These are phyloP conservation scores for Apamea monoglypha DNA, from an alignment of 2,888 invertebrate species.

Conservation along the genomic window DNA sequence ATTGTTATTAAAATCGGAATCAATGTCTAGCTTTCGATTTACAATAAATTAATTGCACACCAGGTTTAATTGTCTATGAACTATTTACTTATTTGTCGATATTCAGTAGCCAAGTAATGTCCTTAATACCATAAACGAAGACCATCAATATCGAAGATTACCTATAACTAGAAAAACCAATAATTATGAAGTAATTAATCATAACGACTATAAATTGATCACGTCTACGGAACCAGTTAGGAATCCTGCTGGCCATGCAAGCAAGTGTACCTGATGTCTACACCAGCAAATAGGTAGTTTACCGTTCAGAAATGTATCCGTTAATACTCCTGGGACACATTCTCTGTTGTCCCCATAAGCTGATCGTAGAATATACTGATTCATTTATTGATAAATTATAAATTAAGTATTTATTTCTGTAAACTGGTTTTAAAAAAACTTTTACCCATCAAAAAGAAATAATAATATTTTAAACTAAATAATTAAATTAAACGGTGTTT, in stretches of 20 bases:
- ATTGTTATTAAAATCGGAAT: neutral
- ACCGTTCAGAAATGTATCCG: no score
- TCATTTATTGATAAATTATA: no score
- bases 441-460: no score
- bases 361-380: no score
- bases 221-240: constrained; percentile 19
- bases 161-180: constrained; percentile 5
- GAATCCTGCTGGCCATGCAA: constrained; percentile 41
- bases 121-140: constrained; percentile 9
- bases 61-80: neutral
- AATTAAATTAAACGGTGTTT: no score
- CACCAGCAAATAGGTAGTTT: no score
- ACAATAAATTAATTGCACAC: neutral
- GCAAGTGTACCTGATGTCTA: neutral
- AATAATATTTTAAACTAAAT: no score
- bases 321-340: no score
- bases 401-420: no score
- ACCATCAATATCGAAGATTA: constrained; percentile 1
- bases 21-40: neutral
- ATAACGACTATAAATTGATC: constrained; percentile 22
- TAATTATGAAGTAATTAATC: constrained; percentile 36
- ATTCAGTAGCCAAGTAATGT: neutral
- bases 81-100: neutral
- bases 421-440: no score
- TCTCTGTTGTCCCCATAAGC: no score